phyloP scores from a whole-genome alignment of 2,888 invertebrate species.

The Entomobrya proxima region DNA sequence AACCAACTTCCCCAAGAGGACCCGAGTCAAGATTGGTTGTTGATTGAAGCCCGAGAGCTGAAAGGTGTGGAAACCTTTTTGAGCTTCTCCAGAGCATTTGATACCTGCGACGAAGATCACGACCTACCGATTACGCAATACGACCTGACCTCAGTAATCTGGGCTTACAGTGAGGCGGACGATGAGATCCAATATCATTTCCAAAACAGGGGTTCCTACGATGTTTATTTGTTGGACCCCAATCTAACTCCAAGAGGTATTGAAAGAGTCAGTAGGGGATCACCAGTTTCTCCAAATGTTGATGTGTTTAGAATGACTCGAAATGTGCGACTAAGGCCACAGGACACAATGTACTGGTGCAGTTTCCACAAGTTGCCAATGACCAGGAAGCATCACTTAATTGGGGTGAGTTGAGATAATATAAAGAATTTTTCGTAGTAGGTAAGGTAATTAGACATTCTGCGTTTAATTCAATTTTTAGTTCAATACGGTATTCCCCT shows the following conservation, averaged over 20 bases:
- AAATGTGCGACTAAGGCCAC: not conserved
- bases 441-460: not conserved
- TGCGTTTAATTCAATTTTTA: not conserved
- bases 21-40: not conserved
- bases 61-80: slow-evolving; percentile 13
- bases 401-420: not conserved
- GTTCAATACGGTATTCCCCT: not conserved
- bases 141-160: not conserved
- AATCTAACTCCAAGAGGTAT: slow-evolving; percentile 13
- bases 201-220: not conserved
- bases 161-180: not conserved
- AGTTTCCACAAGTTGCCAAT: not conserved
- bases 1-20: not conserved
- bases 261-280: not conserved
- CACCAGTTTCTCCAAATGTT: not conserved
- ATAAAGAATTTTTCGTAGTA: not conserved
- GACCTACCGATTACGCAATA: slow-evolving; percentile 4
- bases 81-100: not conserved
- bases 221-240: slow-evolving; percentile 34
- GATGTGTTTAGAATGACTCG: not conserved
- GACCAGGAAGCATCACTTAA: not conserved
- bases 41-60: not conserved
- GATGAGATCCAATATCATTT: not conserved
- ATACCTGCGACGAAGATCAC: not conserved
- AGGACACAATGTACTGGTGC: not conserved